These are phyloP conservation scores for Microplitis deprimator DNA, from an alignment of 2,888 invertebrate species.

Conservation along the genomic window DNA sequence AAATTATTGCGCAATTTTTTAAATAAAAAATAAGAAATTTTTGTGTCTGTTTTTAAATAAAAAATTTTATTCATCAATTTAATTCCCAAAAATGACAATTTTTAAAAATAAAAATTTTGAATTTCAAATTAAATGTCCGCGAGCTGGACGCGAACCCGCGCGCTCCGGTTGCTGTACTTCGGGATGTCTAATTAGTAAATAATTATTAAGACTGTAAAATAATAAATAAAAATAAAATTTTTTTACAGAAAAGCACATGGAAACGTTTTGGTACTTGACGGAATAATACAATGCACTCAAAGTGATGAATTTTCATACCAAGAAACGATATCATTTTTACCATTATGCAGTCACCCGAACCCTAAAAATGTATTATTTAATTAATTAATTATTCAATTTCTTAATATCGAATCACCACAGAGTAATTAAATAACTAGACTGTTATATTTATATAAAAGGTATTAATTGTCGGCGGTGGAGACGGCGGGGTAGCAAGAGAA, in stretches of 20 bases:
- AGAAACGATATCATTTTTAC: conserved; percentile 97
- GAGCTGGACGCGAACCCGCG: too few relatives aligned
- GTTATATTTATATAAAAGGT: conserved; percentile 72
- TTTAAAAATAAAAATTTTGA: too few relatives aligned
- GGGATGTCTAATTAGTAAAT: not conserved
- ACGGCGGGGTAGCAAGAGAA: conserved; percentile 97
- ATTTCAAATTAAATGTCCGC: too few relatives aligned
- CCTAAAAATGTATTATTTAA: conserved; percentile 85
- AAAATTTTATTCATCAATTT: too few relatives aligned
- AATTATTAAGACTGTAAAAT: not conserved
- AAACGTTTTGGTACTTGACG: conserved; percentile 90
- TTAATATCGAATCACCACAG: not conserved
- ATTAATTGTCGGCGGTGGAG: conserved; percentile 97
- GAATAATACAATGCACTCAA: conserved; percentile 97
- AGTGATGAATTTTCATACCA: conserved; percentile 98
- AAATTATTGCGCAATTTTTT: too few relatives aligned
- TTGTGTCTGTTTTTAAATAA: too few relatives aligned
- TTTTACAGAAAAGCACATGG: conserved; percentile 82
- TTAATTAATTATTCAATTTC: not conserved
- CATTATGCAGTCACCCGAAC: conserved; percentile 90
- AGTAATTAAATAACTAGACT: not conserved
- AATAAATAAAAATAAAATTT: conserved; percentile 15
- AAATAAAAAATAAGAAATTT: too few relatives aligned
- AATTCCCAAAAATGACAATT: too few relatives aligned
- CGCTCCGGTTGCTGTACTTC: too few relatives aligned